phyloP scores from a whole-genome alignment of 2,888 invertebrate species.

The Hesperia comma region DNA sequence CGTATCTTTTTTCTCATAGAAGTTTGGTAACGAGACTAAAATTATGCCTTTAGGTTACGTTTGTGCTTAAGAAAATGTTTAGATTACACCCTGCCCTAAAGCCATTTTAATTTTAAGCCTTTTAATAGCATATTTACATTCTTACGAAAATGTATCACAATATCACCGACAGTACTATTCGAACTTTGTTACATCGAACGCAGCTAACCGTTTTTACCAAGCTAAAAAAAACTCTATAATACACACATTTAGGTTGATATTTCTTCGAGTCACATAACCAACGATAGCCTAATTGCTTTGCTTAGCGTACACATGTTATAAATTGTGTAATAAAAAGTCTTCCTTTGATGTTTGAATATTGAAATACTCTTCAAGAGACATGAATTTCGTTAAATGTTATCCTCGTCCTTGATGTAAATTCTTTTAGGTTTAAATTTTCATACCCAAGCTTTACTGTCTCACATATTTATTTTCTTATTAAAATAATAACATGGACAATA shows the following conservation, averaged over 20 bases:
- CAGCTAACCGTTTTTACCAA: not conserved
- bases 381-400: slow-evolving; percentile 26
- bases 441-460: not conserved
- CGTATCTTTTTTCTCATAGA: no score
- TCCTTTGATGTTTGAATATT: slow-evolving; percentile 41
- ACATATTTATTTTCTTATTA: not conserved
- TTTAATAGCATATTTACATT: slow-evolving; percentile 31
- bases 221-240: not conserved
- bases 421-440: slow-evolving; percentile 15
- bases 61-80: not conserved
- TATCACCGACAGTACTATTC: slow-evolving; percentile 23
- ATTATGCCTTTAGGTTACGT: no score
- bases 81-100: slow-evolving; percentile 3
- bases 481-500: no score
- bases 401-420: not conserved
- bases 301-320: slow-evolving; percentile 39
- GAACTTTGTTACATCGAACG: slow-evolving; percentile 15
- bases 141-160: slow-evolving; percentile 24
- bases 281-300: slow-evolving; percentile 34
- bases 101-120: slow-evolving; percentile 24
- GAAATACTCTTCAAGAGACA: slow-evolving; percentile 23
- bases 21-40: no score
- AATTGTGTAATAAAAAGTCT: slow-evolving; percentile 43
- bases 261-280: not conserved
- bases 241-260: slow-evolving; percentile 21